Conservation (phyloP, 2,888 invertebrate species). For the Leptothorax acervorum region DNA sequence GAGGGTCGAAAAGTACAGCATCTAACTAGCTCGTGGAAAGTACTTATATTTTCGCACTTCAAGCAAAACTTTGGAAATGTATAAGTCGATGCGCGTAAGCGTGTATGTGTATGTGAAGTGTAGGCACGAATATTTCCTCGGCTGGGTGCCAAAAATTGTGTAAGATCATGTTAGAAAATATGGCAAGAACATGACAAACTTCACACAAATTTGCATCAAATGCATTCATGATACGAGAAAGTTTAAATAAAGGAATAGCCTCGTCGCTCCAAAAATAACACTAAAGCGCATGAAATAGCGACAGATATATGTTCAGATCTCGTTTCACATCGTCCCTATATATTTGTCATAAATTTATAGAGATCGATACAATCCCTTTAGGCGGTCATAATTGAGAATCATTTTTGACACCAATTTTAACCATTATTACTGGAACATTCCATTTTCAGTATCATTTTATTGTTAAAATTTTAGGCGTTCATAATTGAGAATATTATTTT, state of each 20-base stretch:
- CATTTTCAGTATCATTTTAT: not conserved
- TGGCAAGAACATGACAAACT: constrained; percentile 5
- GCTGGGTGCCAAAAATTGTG: constrained; percentile 29
- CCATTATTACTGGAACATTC: not conserved
- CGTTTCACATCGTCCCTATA: not conserved
- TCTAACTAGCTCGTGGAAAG: constrained; percentile 7
- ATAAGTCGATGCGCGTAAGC: not conserved
- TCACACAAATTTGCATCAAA: constrained; percentile 25
- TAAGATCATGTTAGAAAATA: constrained; percentile 18
- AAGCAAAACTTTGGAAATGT: not conserved
- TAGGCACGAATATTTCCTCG: constrained; percentile 2
- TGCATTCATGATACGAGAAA: constrained; percentile 7
- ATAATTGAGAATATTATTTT: not conserved
- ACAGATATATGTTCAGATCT: constrained; percentile 13
- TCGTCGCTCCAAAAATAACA: not conserved
- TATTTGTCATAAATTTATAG: not conserved
- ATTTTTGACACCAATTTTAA: not conserved
- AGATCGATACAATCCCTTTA: not conserved
- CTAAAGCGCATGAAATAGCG: not conserved
- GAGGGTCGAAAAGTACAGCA: not conserved
- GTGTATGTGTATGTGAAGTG: not conserved
- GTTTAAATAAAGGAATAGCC: constrained; percentile 8
- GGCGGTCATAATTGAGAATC: not conserved
- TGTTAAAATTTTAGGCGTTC: not conserved
- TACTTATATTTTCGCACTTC: not conserved